Base-by-base conservation (phyloP, 2,113 vertebrate species). In the Aepyceros melampus region DNA sequence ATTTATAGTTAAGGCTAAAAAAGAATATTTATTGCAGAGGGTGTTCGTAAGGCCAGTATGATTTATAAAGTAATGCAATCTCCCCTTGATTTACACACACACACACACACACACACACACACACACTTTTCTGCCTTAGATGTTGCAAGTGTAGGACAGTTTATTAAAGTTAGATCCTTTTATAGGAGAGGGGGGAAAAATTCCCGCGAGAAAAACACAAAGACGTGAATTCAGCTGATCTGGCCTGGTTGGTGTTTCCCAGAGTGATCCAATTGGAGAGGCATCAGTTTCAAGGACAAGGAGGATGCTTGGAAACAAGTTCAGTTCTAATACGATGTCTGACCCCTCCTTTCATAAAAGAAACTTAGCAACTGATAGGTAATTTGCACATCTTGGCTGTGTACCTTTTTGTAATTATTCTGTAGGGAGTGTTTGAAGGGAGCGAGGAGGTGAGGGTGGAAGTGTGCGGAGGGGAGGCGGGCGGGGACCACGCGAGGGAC, bases 21-120 rank as follows among this genome's bases (percentile, higher is more conserved):
- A 99, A 98, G 98, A 99, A 98, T 99, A 99, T 99, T 99, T 99
- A 99, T 99, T 99, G 97, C 99, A 99, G 98, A 99, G 98, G 98
- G 98, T 99, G 98, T 97, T 99, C 96, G 51, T 97, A 98, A 98
- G 99, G 99, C 99, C 99, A 99, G 99, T 99, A 99, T 99, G 98
- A 99, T 98, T 98, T 98, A 95, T 98, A 98, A 98, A 98, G 98
- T 97, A 95, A 98, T 98, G 98, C 98, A 98, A 97, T 98, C 93
- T 97, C 98, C 99, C 98, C 98, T 98, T 96, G 95, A 93, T 92
- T 56, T 53, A 86, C 9, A 90, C n/a, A 85, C 89, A 40, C 94
- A 82, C n/a, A 81, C 67, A 43, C 53, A 49, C 10, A 67, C 45
- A 58, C 16, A 64, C 43, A 56, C 16, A 49, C 19, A 40, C 87